Percentiles rank a stretch among this genome's conserved stretches.
These are phyloP conservation scores for Muscicapa comitata DNA, from an alignment of 2,797 vertebrate genomes.

Conservation along the genomic window DNA sequence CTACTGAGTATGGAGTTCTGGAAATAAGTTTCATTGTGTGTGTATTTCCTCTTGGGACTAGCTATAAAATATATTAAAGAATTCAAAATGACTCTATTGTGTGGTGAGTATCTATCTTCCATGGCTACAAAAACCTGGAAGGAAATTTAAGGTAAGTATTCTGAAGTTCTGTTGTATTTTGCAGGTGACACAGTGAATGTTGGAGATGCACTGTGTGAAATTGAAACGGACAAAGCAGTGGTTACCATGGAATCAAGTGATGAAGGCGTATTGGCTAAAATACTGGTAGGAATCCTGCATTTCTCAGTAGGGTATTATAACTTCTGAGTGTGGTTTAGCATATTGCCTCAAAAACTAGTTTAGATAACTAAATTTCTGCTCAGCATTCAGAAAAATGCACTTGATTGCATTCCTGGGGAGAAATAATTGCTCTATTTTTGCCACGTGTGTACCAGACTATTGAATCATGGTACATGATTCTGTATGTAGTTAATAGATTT, in stretches of 20 bases:
- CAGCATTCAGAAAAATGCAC: background rate
- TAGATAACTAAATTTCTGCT: background rate
- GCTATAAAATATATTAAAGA: background rate
- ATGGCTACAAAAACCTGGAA: background rate
- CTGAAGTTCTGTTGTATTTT: slow-evolving; percentile 43
- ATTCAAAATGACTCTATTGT: background rate
- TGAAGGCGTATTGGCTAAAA: slow-evolving; percentile 93
- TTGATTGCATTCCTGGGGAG: background rate
- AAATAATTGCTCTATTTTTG: background rate
- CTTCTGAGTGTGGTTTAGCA: background rate
- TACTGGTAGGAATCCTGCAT: slow-evolving; percentile 83
- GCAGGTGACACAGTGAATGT: slow-evolving; percentile 87
- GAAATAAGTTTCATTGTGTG: background rate
- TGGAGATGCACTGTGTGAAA: slow-evolving; percentile 93
- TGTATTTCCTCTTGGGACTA: background rate
- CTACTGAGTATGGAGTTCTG: background rate
- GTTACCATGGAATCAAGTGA: slow-evolving; percentile 94
- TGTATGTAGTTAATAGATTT: background rate
- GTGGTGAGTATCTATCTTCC: background rate
- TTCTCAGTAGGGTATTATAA: background rate
- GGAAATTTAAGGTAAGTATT: background rate
- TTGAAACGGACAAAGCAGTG: slow-evolving; percentile 97
- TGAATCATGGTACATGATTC: background rate
- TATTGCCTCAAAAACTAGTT: background rate
- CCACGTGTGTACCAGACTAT: accelerated